Base-by-base conservation (phyloP, 2,888 invertebrate species). In the Drosophila yooni region DNA sequence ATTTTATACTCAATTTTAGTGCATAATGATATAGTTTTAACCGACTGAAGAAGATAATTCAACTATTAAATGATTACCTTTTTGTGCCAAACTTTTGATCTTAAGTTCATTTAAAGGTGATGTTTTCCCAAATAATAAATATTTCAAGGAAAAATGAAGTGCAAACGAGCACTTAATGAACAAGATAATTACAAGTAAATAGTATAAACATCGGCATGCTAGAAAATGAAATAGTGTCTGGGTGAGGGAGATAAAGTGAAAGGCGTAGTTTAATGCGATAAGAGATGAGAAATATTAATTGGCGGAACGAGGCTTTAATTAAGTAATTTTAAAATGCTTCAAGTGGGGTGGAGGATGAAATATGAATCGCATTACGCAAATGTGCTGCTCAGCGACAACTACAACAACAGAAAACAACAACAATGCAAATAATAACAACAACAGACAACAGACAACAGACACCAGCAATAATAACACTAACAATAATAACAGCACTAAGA, bases 321-420 rank as follows among this genome's bases (percentile, higher is more conserved):
- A 52, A 60, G 60, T 48, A 33, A 50, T 58, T 74, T 67, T 53
- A 53, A 59, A 74, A 59, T 52, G 58, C 34, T 31, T n/a, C 46
- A 27, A 27, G 25, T n/a, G 10, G 6, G 38, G 33, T 46, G 38
- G 40, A 21, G 57, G 25, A 61, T 72, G 46, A 65, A 58, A 65
- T 70, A 70, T 63, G 70, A 61, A 61, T 62, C 58, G 70, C 64
- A 75, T 66, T 70, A 70, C 56, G 54, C 57, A 59, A 59, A 62
- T 73, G 36, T 18, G 60, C 50, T 21, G 33, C 25, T 27, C 48
- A 25, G 33, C 60, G 25, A 27, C 72, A 59, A 21, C 59, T 48
- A 15, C 40, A 54, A 13, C n/a, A 58, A 15, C 34, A 51, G n/a
- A n/a, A 11, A 54, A 43, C 34, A 73, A 54, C 25, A 59, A 21